A percentile compares a stretch with the other conserved stretches of the same genome.
phyloP scores from a whole-genome alignment of 2,113 vertebrate genomes.

The Zootoca vivipara region DNA sequence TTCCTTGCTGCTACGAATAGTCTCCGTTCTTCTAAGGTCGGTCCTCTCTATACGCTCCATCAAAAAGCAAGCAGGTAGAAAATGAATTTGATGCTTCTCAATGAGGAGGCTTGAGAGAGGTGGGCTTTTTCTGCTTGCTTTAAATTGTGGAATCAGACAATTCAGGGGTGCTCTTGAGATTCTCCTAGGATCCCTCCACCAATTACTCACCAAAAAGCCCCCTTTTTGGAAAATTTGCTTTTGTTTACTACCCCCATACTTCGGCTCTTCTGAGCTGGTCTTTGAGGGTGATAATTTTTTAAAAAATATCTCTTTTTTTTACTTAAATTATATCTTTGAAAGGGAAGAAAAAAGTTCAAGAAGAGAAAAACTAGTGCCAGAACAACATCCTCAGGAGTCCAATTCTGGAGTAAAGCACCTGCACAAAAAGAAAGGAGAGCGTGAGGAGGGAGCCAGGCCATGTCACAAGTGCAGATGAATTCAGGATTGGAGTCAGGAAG shows the following conservation, averaged over 20 bases:
- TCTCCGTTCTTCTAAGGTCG: background rate
- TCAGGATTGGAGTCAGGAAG: too few species aligned
- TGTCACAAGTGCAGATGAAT: background rate
- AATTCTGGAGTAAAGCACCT: background rate
- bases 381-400: background rate
- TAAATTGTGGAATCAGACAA: background rate
- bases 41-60: too few species aligned
- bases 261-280: background rate
- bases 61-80: too few species aligned
- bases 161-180: background rate
- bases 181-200: background rate
- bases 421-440: background rate
- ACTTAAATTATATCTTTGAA: background rate
- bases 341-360: background rate
- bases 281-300: background rate
- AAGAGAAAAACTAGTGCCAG: background rate
- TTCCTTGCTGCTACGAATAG: background rate
- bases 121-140: background rate
- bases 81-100: too few species aligned
- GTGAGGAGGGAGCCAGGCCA: background rate
- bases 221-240: background rate
- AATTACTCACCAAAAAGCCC: background rate
- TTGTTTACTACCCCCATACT: background rate
- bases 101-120: background rate
- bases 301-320: background rate